A percentile compares a stretch with the other conserved stretches of the same genome.
These are phyloP conservation scores for Coleophora deauratella DNA, from an alignment of 2,888 invertebrate species.

Conservation along the genomic window DNA sequence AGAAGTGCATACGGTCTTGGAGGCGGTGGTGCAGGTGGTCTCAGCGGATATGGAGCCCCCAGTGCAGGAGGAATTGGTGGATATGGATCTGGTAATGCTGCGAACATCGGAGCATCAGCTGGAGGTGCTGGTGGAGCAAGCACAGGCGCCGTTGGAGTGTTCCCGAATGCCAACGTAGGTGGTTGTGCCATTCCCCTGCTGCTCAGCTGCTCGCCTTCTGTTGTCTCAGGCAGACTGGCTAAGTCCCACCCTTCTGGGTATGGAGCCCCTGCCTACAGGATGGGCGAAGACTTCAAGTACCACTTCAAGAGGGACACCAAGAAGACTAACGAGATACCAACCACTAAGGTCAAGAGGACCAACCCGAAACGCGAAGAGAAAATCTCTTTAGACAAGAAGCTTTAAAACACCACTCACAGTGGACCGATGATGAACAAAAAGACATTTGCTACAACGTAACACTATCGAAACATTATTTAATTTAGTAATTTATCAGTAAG, in stretches of 20 bases:
- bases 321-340: slow-evolving; percentile 19
- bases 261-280: slow-evolving; percentile 39
- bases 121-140: slow-evolving; percentile 10
- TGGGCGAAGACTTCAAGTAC: slow-evolving; percentile 39
- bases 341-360: slow-evolving; percentile 16
- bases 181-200: slow-evolving; percentile 56
- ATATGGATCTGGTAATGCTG: slow-evolving; percentile 18
- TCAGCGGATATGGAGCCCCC: slow-evolving; percentile 27
- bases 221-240: slow-evolving; percentile 49
- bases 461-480: slow-evolving; percentile 1
- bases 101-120: slow-evolving; percentile 36
- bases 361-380: slow-evolving; percentile 5
- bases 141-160: slow-evolving; percentile 45
- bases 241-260: slow-evolving; percentile 32
- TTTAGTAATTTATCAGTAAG: slow-evolving; percentile 2
- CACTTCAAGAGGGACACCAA: slow-evolving; percentile 50
- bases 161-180: slow-evolving; percentile 54
- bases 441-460: neutral
- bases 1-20: slow-evolving; percentile 29
- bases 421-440: neutral
- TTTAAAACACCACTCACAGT: neutral
- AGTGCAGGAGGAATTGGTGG: slow-evolving; percentile 13
- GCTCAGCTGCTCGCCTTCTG: slow-evolving; percentile 58
- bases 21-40: slow-evolving; percentile 21
- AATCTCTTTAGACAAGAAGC: slow-evolving; percentile 8